Base-by-base conservation (phyloP, 2,888 invertebrate genomes). In the Sinodicranocentrus sp. region DNA sequence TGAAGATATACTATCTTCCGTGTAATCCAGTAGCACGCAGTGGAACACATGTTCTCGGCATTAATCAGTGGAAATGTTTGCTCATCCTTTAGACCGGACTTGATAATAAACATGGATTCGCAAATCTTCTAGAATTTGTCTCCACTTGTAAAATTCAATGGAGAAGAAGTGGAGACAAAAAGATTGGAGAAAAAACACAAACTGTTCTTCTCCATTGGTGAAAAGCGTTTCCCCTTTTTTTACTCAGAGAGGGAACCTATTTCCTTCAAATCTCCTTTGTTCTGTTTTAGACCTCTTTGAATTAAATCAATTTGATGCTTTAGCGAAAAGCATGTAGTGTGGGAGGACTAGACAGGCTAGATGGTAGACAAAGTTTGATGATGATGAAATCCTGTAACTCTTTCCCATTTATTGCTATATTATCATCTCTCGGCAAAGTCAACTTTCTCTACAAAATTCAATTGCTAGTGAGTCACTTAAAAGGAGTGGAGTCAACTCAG, bases 231-330 rank as follows among this genome's bases (percentile, higher is more conserved):
- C 39, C 39, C 39, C 39, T 52, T 70, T 70, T 26, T 67, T 13
- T 15, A 59, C 44, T 61, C 23, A 26, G 59, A 44, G 61, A 48
- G 63, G 52, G n/a, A 75, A 65, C 48, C 54, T 65, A 75, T 75
- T 75, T 75, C 54, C 75, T 75, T 48, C 19, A 23, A 17, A 3
- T 33, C 28, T 26, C 26, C 17, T 26, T 13, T 19, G 26, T 28
- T n/a, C n/a, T 71, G 17, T 54, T 28, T 19, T 65, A 44, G 43
- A 65, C 26, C 25, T 21, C 13, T 48, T 28, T 43, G 77, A 77
- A 77, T 77, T 77, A 77, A 77, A 77, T 65, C 77, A 77, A 76
- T 54, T 76, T 77, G 67, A 68, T 28, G 76, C 28, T 75, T 39
- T n/a, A 26, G 57, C 10, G 48, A 48, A 48, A 33, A 33, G 33